A percentile compares a stretch with the other conserved stretches of the same genome.
Conservation (phyloP, 2,888 invertebrate genomes). For the Xylota segnis region DNA sequence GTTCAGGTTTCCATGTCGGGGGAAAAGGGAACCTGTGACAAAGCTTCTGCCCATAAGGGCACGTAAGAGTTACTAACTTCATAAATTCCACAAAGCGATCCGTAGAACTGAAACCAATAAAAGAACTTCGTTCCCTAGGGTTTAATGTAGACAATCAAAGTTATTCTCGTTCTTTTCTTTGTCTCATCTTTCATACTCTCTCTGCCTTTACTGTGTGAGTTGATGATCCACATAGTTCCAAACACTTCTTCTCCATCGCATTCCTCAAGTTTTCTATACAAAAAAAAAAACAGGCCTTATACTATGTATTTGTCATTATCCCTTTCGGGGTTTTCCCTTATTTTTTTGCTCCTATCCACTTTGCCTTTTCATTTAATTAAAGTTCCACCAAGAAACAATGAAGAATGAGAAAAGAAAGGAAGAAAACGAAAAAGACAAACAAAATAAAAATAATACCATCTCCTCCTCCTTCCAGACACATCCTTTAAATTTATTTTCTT, state of each 20-base stretch:
- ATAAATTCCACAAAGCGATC: neutral
- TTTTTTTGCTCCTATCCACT: constrained; percentile 16
- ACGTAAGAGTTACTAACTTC: neutral
- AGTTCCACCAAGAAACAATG: constrained; percentile 45
- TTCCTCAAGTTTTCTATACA: neutral
- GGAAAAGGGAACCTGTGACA: too few relatives aligned
- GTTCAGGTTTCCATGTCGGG: too few relatives aligned
- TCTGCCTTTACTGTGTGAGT: constrained; percentile 7
- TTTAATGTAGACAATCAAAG: constrained; percentile 45
- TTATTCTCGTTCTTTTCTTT: constrained; percentile 13
- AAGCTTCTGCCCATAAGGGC: neutral
- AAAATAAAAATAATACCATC: constrained; percentile 1
- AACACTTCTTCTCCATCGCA: constrained; percentile 29
- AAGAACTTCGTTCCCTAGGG: constrained; percentile 27
- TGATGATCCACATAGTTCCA: constrained; percentile 62
- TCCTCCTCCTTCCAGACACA: constrained; percentile 12
- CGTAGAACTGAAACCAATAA: neutral
- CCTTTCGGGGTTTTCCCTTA: constrained; percentile 3
- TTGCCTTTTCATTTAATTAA: constrained; percentile 71
- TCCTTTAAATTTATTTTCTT: constrained; percentile 59
- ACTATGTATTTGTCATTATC: constrained; percentile 5
- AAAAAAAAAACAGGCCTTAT: constrained; percentile 1
- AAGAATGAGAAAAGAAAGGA: constrained; percentile 1
- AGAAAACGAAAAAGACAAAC: neutral
- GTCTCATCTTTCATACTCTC: neutral